Conservation (phyloP, 2,888 invertebrate genomes). For the Argynnis bischoffii region DNA sequence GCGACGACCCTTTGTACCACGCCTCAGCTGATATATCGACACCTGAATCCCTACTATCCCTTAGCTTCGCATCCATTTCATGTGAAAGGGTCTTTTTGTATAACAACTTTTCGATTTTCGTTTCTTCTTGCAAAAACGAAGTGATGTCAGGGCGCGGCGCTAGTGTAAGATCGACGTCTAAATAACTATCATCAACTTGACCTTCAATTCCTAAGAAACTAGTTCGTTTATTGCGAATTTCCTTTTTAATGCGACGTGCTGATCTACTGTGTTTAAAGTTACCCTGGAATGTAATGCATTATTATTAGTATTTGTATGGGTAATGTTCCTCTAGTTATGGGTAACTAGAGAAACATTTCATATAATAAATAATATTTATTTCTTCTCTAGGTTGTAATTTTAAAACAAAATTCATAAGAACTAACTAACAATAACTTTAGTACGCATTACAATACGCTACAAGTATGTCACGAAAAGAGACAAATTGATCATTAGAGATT, state of each 20-base stretch:
- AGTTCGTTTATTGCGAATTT: conserved; percentile 90
- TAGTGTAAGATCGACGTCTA: conserved; percentile 85
- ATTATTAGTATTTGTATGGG: no score
- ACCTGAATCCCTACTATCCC: conserved; percentile 90
- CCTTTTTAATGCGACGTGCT: conserved; percentile 92
- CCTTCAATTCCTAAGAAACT: conserved; percentile 94
- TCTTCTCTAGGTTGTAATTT: no score
- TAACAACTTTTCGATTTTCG: conserved; percentile 88
- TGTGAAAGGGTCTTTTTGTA: conserved; percentile 88
- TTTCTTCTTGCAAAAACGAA: conserved; percentile 89
- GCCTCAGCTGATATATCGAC: conserved; percentile 86
- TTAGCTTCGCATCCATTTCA: conserved; percentile 84
- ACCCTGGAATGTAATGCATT: conserved; percentile 57
- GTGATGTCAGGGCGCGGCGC: conserved; percentile 91
- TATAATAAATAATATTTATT: no score
- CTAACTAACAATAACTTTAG: no score
- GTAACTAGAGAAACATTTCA: no score
- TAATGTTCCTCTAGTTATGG: no score
- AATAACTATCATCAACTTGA: conserved; percentile 85
- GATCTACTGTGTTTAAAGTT: conserved; percentile 89
- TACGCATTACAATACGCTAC: background rate
- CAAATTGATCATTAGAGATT: no score
- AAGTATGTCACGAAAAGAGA: background rate
- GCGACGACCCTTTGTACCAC: conserved; percentile 80
- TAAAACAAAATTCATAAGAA: no score